Percentiles rank a stretch among this genome's conserved stretches.
Evolutionary conservation across 2,888 invertebrate species (phyloP).

Genomic region (Dolichopus griseipennis): DNA sequence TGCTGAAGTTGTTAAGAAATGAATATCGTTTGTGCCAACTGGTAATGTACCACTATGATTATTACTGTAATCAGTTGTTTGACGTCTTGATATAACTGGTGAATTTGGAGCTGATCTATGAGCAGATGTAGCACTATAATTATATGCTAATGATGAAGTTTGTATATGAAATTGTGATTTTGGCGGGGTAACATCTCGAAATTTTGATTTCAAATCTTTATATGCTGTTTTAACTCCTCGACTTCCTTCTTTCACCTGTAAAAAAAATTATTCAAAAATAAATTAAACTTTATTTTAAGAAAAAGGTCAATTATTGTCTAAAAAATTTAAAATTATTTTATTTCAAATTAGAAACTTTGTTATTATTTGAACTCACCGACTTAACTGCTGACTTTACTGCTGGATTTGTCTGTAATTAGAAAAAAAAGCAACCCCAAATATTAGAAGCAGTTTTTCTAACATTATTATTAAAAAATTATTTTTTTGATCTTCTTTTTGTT

Average conservation of each 20-base stretch:
- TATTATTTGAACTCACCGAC: constrained; percentile 63
- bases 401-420: constrained; percentile 73
- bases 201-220: constrained; percentile 63
- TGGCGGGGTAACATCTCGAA: constrained; percentile 42
- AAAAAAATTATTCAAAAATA: neutral
- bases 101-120: constrained; percentile 59
- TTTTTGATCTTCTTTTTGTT: too few relatives aligned
- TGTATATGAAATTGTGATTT: constrained; percentile 21
- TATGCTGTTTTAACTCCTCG: constrained; percentile 70
- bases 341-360: neutral
- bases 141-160: constrained; percentile 22
- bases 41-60: constrained; percentile 17
- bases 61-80: constrained; percentile 21
- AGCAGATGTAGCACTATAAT: constrained; percentile 28
- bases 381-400: constrained; percentile 89
- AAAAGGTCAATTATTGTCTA: neutral
- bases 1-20: constrained; percentile 36
- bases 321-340: neutral
- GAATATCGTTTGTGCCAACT: constrained; percentile 8
- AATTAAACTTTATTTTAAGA: neutral
- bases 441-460: neutral
- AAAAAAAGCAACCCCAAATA: constrained; percentile 2
- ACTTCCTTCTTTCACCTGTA: constrained; percentile 61
- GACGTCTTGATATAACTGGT: constrained; percentile 51
- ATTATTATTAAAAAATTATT: too few relatives aligned